Evolutionary conservation across 1,140 invertebrate genomes (phyloP).

Genomic region (Papilio machaon): DNA sequence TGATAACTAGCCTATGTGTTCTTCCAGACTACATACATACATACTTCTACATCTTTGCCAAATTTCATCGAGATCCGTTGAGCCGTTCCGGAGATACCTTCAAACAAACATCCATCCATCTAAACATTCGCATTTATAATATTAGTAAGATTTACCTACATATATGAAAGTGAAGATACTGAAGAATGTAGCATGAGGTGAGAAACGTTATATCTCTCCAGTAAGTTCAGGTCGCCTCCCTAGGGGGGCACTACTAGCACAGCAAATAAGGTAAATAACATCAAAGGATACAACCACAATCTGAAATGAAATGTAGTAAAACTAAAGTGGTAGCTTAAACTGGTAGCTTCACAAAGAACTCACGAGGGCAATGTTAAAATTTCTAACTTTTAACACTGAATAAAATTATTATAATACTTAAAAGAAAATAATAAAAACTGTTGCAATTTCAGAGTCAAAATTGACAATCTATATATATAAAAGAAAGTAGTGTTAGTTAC

Average conservation of each 20-base stretch:
- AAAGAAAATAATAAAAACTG: background rate
- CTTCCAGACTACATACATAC: too few species aligned
- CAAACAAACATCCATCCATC: too few species aligned
- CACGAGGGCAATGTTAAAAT: background rate
- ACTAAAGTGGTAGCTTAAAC: background rate
- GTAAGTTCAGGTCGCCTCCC: background rate
- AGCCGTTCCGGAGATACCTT: too few species aligned
- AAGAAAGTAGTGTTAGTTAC: too few species aligned
- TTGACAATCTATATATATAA: too few species aligned
- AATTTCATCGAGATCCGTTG: too few species aligned
- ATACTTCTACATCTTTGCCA: too few species aligned
- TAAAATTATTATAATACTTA: background rate
- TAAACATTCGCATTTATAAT: too few species aligned
- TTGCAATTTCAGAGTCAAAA: too few species aligned
- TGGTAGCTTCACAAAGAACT: background rate
- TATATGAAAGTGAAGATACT: background rate
- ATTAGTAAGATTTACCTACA: too few species aligned
- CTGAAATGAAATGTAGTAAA: background rate
- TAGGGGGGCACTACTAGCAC: background rate
- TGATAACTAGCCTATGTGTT: too few species aligned
- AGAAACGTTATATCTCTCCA: background rate
- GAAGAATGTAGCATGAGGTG: background rate
- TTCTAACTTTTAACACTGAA: background rate
- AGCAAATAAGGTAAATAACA: slow-evolving; percentile 9
- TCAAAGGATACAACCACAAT: background rate